Evolutionary conservation across 2,797 vertebrate species (phyloP).

Genomic region (Xiphophorus birchmanni): DNA sequence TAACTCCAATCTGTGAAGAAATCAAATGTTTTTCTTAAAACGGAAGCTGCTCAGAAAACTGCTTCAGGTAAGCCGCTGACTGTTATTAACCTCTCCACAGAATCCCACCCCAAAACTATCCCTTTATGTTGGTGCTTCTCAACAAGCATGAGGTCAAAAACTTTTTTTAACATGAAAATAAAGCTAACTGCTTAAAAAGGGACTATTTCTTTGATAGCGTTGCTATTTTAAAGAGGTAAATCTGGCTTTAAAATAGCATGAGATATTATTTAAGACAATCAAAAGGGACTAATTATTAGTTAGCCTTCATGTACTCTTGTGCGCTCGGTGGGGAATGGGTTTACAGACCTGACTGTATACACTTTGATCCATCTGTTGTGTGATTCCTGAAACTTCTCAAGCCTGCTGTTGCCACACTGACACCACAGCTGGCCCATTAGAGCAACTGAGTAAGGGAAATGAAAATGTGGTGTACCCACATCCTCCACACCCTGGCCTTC

Average conservation of each 20-base stretch:
- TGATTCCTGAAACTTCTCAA: constrained; percentile 30
- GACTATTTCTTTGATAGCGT: background rate
- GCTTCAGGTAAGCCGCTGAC: background rate
- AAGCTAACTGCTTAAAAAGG: background rate
- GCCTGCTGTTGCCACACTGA: constrained; percentile 50
- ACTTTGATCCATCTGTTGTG: background rate
- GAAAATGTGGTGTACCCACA: constrained; percentile 67
- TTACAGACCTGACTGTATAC: background rate
- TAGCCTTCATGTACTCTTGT: background rate
- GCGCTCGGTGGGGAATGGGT: background rate
- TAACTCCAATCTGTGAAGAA: background rate
- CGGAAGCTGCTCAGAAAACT: background rate
- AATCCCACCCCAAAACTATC: background rate
- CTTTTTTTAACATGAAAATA: background rate
- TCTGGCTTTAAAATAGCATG: background rate
- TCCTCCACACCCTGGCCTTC: constrained; percentile 53
- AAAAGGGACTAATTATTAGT: background rate
- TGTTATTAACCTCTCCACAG: background rate
- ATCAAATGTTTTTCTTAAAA: background rate
- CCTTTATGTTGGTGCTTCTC: background rate
- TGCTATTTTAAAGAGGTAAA: background rate
- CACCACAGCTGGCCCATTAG: constrained; percentile 38
- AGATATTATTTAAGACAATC: background rate
- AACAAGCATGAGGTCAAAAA: background rate
- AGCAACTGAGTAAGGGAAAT: constrained; percentile 70